Base-by-base conservation (phyloP, 2,113 vertebrate genomes). In the Alethe castanea region DNA sequence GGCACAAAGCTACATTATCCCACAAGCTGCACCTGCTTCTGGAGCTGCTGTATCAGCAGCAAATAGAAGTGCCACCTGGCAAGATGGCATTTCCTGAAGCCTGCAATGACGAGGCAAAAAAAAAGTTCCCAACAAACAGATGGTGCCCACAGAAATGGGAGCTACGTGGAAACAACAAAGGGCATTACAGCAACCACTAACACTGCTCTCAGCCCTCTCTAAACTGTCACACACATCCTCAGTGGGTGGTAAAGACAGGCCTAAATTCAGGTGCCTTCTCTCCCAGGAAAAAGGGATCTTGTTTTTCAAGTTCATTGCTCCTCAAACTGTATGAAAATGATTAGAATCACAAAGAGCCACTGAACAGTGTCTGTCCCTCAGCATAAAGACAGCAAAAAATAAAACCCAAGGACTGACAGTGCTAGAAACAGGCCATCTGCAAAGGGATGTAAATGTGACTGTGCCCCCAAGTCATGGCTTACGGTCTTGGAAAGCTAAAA, bases 1-100 rank as follows among this genome's bases (percentile, higher is more conserved):
- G 94, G 92, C 96, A 97, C 95, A 97, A 97, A 96, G 95, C 95
- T 88, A 81, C 90, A 96, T 96, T 97, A 93, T 97, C 72, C 92
- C 90, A 57, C 72, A 69, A 36, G 79, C 72, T 96, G 96, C 96
- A 97, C 96, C 96, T 97, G 96, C 96, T 90, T 94, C 88, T 95
- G 57, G 72, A 90, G 92, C 76, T 93, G 79, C 93, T 54, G 74
- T 53, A 87, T 82, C 91, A 88, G 74, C 31, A 86, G 92, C 90
- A 93, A 90, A 96, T 5, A 96, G 93, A 71, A 92, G 85, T 96
- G 95, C 93, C 95, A 97, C 96, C 96, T 96, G 96, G 95, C 96
- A 96, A 93, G 92, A 93, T 90, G 95, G 93, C 94, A 96, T 96
- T 96, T 97, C 95, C 94, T 96, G 93, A 96, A 92, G 92, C 76